Base-by-base conservation (phyloP, 2,113 vertebrate genomes). In the Cyanoderma ruficeps region DNA sequence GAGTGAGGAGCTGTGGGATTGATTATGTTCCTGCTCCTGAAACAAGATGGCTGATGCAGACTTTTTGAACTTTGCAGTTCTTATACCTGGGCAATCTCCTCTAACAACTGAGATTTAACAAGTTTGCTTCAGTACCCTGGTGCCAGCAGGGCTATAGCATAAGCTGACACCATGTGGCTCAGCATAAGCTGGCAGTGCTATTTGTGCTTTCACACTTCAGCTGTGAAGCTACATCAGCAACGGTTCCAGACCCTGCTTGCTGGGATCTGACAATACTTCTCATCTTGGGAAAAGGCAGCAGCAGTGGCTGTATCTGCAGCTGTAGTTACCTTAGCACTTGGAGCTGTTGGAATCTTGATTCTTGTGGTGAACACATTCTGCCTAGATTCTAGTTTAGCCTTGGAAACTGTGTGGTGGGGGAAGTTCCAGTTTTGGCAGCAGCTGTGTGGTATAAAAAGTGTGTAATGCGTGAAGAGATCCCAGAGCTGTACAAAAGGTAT, bases 171-270 rank as follows among this genome's bases (percentile, higher is more conserved):
- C 79, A 52, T 22, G 82, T 90, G 83, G 85, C 63, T 91, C 64
- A 83, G 78, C 42, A 77, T 65, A 93, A 89, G 42, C 42, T 77
- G 90, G 79, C 82, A 93, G 67, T 67, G 90, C 50, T 92, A 52
- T 86, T 86, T 88, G 75, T 81, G 93, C 64, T 94, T 94, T 96
- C 87, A 81, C 88, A 86, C 75, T 71, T 94, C 35, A 86, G 50
- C 84, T 93, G 63, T 81, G 87, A 90, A 92, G 67, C 50, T 57
- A 19, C 82, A 70, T 41, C 78, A 81, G 63, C 5, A 4, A 64
- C 49, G 68, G 75, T 22, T 70, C 83, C 88, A 93, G 88, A 81
- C n/a, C 67, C 47, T 70, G 35, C 61, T 24, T 56, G 76, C 75
- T 92, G 79, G 64, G 59, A 71, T 89, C 56, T 49, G 63, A 74